Base-by-base conservation (phyloP, 2,113 vertebrate species). In the Epinephelus fuscoguttatus region DNA sequence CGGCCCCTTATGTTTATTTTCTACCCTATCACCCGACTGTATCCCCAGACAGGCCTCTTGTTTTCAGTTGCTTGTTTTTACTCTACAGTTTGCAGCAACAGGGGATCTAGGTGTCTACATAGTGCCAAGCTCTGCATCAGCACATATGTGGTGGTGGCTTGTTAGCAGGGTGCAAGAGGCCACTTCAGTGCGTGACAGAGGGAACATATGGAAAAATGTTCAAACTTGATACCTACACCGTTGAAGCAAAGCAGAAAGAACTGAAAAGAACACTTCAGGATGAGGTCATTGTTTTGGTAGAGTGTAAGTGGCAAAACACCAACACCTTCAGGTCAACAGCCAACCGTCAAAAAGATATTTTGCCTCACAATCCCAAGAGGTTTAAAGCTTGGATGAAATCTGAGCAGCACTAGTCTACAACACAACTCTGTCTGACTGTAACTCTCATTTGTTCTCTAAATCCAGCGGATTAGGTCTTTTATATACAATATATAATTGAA, bases 1-100 rank as follows among this genome's bases (percentile, higher is more conserved):
- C 6, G 14, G 57, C 84, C 67, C 53, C 42, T 75, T 86, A 82
- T 93, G 89, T 94, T 94, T 94, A 89, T 89, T 91, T 91, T 89
- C 72, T 27, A 73, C 75, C 53, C 13, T 75, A 86, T 88, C 88
- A 68, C 23, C 74, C 18, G 68, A 80, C 61, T 64, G 47, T 84
- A 47, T 62, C 67, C 72, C 67, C 42, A 18, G 62, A 76, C 66
- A 40, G 77, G 84, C 59, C 76, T 84, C 68, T 81, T 66, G 72
- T 60, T 84, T 62, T 68, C 0, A 77, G 15, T 57, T 50, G 70
- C 74, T 86, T 88, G 66, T 81, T 78, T 82, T 70, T 63, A 18
- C n/a, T 80, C 68, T n/a, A 49, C 25, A 30, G 15, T 64, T 61
- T 21, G 49, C 70, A 77, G 64, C 68, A 47, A 42, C 56, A 61